phyloP scores from a whole-genome alignment of 2,113 vertebrate species.

The Pterocles orientalis region DNA sequence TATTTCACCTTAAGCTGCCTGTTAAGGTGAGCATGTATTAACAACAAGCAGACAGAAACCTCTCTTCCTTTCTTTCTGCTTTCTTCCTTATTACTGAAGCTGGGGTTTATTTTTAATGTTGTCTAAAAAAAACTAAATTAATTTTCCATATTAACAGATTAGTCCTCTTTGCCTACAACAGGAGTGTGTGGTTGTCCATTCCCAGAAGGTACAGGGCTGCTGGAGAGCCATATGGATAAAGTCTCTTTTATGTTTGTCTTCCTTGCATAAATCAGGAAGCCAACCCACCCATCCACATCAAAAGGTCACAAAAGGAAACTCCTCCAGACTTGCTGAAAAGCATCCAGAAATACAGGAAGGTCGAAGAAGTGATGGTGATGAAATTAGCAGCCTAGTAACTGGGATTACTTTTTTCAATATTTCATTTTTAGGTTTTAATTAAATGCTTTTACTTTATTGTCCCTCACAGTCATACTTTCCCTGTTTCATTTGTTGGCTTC shows the following conservation, averaged over 20 bases:
- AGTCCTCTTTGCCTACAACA: not conserved
- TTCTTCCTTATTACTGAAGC: not conserved
- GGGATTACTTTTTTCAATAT: not conserved
- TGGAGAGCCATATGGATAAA: not conserved
- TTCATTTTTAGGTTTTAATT: not conserved
- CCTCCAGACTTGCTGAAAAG: not conserved
- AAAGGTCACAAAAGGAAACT: not conserved
- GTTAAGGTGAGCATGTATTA: not conserved
- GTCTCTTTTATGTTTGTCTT: not conserved
- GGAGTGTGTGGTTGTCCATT: not conserved
- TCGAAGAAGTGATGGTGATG: not conserved
- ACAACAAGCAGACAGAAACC: not conserved
- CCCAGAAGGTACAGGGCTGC: not conserved
- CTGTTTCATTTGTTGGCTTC: not conserved
- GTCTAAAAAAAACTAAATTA: not conserved
- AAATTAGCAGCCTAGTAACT: not conserved
- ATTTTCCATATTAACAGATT: not conserved
- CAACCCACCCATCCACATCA: not conserved
- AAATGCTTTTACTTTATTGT: not conserved
- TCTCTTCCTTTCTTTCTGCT: not conserved
- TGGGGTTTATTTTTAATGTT: not conserved
- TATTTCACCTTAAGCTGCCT: not conserved
- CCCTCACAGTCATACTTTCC: not conserved
- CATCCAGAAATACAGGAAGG: not conserved
- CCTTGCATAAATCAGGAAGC: not conserved